Evolutionary conservation across 2,888 invertebrate genomes (phyloP).

Genomic region (Dioctria rufipes): DNA sequence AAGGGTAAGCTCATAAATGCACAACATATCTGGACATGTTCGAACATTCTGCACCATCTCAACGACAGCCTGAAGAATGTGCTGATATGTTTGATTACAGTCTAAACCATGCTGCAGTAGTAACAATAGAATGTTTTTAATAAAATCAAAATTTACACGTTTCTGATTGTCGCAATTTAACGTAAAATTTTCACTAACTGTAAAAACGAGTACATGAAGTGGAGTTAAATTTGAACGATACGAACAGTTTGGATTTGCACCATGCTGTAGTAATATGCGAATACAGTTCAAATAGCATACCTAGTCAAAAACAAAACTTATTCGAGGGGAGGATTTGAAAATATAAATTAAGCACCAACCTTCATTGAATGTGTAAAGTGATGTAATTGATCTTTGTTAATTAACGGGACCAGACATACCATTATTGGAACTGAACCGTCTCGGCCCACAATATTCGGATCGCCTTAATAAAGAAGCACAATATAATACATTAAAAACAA

Average conservation of each 20-base stretch:
- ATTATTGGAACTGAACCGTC: conserved; percentile 83
- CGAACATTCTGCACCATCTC: conserved; percentile 81
- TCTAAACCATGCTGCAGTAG: conserved; percentile 80
- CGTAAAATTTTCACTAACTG: conserved; percentile 80
- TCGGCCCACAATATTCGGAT: conserved; percentile 80
- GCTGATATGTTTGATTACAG: conserved; percentile 78
- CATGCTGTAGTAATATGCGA: conserved; percentile 78
- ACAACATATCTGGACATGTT: conserved; percentile 78
- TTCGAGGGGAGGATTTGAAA: neutral
- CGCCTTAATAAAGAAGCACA: conserved; percentile 67
- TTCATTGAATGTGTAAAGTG: conserved; percentile 83
- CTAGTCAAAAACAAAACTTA: conserved; percentile 67
- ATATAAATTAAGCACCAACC: conserved; percentile 68
- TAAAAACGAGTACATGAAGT: conserved; percentile 80
- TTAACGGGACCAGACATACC: conserved; percentile 81
- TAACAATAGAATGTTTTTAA: conserved; percentile 78
- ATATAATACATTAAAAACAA: conserved; percentile 19
- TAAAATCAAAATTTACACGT: conserved; percentile 79
- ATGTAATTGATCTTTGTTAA: conserved; percentile 82
- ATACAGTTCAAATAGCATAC: conserved; percentile 82
- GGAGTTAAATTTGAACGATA: conserved; percentile 80
- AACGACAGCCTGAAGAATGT: conserved; percentile 80
- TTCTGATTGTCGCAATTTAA: conserved; percentile 79
- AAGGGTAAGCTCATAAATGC: conserved; percentile 79
- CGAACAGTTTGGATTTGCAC: conserved; percentile 82